These are phyloP conservation scores for Catocala sponsa DNA, from an alignment of 2,888 invertebrate genomes.

Conservation along the genomic window DNA sequence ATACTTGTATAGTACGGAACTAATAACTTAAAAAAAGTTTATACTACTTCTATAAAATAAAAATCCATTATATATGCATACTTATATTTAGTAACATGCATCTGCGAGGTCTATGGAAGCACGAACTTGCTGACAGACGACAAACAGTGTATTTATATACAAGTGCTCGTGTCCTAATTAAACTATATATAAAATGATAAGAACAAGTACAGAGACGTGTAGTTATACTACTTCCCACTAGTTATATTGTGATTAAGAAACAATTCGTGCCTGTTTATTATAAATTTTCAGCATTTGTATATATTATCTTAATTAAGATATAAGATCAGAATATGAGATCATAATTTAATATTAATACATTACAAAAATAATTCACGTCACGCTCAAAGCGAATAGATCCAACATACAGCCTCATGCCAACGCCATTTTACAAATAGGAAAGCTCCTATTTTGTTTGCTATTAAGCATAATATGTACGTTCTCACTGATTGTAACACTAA, in stretches of 20 bases:
- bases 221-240: constrained; percentile 34
- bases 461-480: not conserved
- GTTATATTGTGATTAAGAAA: constrained; percentile 33
- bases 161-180: constrained; percentile 41
- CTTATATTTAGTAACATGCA: constrained; percentile 57
- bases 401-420: constrained; percentile 7
- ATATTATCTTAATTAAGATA: constrained; percentile 38
- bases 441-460: not conserved
- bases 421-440: constrained; percentile 6
- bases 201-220: constrained; percentile 36
- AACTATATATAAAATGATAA: constrained; percentile 27
- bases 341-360: constrained; percentile 21
- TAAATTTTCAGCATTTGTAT: constrained; percentile 36
- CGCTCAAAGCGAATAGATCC: constrained; percentile 1
- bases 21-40: constrained; percentile 16
- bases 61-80: constrained; percentile 54
- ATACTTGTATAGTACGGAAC: constrained; percentile 8
- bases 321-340: constrained; percentile 51
- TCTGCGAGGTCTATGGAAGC: constrained; percentile 50
- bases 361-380: constrained; percentile 5
- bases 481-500: constrained; percentile 2
- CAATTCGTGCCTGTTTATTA: constrained; percentile 12
- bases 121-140: constrained; percentile 40
- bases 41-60: constrained; percentile 50
- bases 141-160: constrained; percentile 54